Conservation (phyloP, 2,888 invertebrate species). For the Ditylenchus weischeri region DNA sequence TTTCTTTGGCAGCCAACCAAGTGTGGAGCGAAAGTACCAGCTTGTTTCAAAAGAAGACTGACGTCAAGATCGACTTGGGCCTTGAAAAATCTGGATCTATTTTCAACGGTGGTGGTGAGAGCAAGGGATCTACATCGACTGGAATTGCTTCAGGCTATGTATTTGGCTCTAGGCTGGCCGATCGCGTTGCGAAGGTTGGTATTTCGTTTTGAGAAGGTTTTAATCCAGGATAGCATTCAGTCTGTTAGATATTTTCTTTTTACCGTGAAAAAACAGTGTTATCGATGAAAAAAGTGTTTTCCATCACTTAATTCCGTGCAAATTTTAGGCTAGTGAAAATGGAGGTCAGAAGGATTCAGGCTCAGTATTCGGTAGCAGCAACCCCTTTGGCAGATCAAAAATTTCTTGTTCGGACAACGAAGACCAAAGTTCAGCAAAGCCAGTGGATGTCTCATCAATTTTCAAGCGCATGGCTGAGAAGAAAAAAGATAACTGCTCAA, state of each 20-base stretch:
- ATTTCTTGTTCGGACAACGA: not conserved
- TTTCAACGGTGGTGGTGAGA: not conserved
- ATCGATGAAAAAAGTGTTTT: not conserved
- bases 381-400: not conserved
- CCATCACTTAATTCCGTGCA: not conserved
- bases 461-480: conserved; percentile 25
- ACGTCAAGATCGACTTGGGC: conserved; percentile 25
- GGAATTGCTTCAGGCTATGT: conserved; percentile 23
- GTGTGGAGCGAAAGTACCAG: conserved; percentile 23
- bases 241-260: too few species aligned
- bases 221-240: not conserved
- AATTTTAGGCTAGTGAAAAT: too few species aligned
- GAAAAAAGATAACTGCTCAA: not conserved
- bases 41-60: conserved; percentile 23
- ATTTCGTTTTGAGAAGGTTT: too few species aligned
- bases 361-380: not conserved
- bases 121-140: conserved; percentile 14
- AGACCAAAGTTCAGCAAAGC: conserved; percentile 8
- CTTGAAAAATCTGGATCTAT: conserved; percentile 13
- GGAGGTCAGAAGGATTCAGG: not conserved
- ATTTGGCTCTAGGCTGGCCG: conserved; percentile 31
- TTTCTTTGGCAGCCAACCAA: conserved; percentile 20
- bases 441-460: conserved; percentile 30
- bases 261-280: too few species aligned
- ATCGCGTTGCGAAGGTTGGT: conserved; percentile 27